Conservation (phyloP, 2,113 vertebrate species). For the Chaenocephalus aceratus region DNA sequence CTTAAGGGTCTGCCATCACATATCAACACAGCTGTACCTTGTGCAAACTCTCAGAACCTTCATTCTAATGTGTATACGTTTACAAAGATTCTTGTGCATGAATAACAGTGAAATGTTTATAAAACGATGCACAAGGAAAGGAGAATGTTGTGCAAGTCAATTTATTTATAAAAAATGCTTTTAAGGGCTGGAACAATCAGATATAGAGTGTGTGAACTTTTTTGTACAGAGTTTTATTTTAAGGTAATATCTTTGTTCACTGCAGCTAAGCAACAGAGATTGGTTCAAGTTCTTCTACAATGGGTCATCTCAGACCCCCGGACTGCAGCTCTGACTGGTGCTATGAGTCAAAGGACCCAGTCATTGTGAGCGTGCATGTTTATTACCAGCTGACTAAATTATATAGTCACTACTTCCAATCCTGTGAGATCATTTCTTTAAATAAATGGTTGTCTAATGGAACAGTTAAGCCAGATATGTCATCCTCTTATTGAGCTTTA, state of each 20-base stretch:
- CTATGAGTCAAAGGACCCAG: conserved; percentile 46
- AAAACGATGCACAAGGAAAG: neutral
- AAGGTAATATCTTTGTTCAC: neutral
- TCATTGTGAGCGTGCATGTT: conserved; percentile 35
- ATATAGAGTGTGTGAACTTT: neutral
- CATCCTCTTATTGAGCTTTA: conserved; percentile 10
- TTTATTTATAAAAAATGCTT: neutral
- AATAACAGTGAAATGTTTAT: neutral
- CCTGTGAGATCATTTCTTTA: conserved; percentile 12
- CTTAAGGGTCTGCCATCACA: conserved; percentile 6
- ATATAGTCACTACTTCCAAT: conserved; percentile 40
- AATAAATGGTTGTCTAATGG: conserved; percentile 23
- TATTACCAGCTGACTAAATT: conserved; percentile 33
- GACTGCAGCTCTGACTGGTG: conserved; percentile 19
- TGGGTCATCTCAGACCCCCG: conserved; percentile 17
- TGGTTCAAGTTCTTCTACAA: neutral
- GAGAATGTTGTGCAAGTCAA: neutral
- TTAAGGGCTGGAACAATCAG: neutral
- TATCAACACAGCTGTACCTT: conserved; percentile 28
- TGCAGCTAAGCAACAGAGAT: conserved; percentile 4
- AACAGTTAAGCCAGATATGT: conserved; percentile 43
- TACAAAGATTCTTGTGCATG: neutral
- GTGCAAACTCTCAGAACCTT: neutral
- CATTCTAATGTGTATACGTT: conserved; percentile 3
- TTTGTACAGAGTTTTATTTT: neutral